A percentile compares a stretch with the other conserved stretches of the same genome.
phyloP scores from a whole-genome alignment of 2,113 vertebrate genomes.

The Cephalopterus ornatus region DNA sequence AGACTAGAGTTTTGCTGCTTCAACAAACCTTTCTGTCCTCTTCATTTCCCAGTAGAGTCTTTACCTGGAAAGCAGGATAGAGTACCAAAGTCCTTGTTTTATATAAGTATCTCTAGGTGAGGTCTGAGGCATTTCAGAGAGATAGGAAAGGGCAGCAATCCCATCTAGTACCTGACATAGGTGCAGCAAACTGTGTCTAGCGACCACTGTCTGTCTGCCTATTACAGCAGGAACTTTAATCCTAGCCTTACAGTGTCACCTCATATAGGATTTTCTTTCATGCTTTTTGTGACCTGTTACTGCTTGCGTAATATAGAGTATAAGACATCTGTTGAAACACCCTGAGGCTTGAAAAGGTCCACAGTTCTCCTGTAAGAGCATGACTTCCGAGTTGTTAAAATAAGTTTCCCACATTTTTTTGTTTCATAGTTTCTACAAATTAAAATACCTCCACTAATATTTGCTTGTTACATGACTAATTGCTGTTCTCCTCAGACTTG shows the following conservation, averaged over 20 bases:
- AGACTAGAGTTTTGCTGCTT: neutral
- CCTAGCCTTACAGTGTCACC: neutral
- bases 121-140: neutral
- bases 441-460: neutral
- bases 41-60: neutral
- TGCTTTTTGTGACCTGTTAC: neutral
- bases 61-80: neutral
- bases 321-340: neutral
- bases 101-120: neutral
- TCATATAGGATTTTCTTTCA: neutral
- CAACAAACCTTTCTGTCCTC: neutral
- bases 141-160: neutral
- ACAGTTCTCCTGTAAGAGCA: neutral
- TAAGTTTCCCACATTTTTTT: neutral
- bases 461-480: neutral
- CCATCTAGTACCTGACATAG: fast-evolving
- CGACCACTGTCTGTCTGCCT: neutral
- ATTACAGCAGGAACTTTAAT: neutral
- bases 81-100: neutral
- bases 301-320: neutral
- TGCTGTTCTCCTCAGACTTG: neutral
- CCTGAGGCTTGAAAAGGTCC: neutral
- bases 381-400: neutral
- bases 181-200: neutral
- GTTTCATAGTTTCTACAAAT: neutral